Evolutionary conservation across 2,113 vertebrate species (phyloP).

Genomic region (Channa maculata): DNA sequence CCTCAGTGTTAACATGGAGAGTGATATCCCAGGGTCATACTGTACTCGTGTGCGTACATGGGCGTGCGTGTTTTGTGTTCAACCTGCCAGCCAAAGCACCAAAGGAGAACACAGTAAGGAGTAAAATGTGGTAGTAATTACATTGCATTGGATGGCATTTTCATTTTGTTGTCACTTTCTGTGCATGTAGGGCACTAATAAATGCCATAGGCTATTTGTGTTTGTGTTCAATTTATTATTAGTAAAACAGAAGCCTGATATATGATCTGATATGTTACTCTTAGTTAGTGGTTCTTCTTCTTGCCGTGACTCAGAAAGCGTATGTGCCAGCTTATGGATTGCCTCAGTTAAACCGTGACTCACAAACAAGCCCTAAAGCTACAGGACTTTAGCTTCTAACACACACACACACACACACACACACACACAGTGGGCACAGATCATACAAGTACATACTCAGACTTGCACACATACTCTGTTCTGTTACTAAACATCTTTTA

Average conservation of each 20-base stretch:
- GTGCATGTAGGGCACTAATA: neutral
- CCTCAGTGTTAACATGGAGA: neutral
- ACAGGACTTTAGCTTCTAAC: neutral
- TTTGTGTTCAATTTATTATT: neutral
- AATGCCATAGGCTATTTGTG: neutral
- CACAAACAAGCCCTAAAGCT: slow-evolving; percentile 23
- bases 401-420: neutral
- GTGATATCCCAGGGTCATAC: neutral
- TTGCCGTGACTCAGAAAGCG: neutral
- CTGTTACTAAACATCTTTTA: neutral
- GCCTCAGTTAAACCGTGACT: slow-evolving; percentile 9
- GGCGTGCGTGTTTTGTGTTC: neutral
- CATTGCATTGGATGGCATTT: neutral
- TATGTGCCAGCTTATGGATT: slow-evolving; percentile 16
- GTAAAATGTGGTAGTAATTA: neutral
- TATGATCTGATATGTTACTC: neutral
- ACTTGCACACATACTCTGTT: neutral
- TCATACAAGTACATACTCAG: neutral
- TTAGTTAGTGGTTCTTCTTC: slow-evolving; percentile 6
- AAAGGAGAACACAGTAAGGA: slow-evolving; percentile 1
- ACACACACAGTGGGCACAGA: neutral
- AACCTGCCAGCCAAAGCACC: slow-evolving; percentile 10
- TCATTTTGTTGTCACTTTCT: neutral
- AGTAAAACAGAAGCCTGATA: neutral
- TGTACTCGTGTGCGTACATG: neutral